Base-by-base conservation (phyloP, 2,113 vertebrate genomes). In the Pavo muticus region DNA sequence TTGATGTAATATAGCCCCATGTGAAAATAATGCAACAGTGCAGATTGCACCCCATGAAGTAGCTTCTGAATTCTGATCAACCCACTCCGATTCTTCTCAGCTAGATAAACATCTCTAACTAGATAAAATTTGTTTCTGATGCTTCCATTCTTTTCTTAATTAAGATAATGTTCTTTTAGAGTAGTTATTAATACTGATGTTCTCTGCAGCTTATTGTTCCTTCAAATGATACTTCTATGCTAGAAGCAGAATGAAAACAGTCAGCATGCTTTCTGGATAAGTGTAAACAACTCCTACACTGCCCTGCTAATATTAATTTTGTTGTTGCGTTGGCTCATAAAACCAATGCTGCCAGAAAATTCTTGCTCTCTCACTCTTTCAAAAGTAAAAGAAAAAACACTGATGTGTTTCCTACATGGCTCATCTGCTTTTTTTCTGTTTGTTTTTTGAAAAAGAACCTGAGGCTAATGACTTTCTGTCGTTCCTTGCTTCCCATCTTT, bases 21-120 rank as follows among this genome's bases (percentile, higher is more conserved):
- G 8, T 54, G 37, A 79, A 88, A 78, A 9, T 25, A 50, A 47
- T 21, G 7, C 9, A 71, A 9, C 56, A 73, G 5, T 21, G 15
- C 20, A 63, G 21, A 17, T 15, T 45, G 4, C 0, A 0, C 0
- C 10, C 6, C 7, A 4, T 3, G 25, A 25, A 73, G 17, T 30
- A 74, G 4, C 9, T 11, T 74, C n/a, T 56, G 52, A 78, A 74
- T 75, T 81, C 69, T 64, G 25, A 84, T 69, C 39, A 40, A 18
- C 4, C 63, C 70, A 30, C 1, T 27, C 13, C 6, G 71, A 40
- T 30, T 71, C 29, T 89, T 59, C 52, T 77, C 23, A 54, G 20
- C 64, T 69, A 91, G 27, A 29, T 65, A 32, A 72, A 79, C 89
- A 6, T 78, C 29, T 89, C 27, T 83, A 45, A 87, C 30, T 48